Evolutionary conservation across 2,888 invertebrate genomes (phyloP), one percentile per base, ranked within the genome.

Genomic region (Apotomis betuletana): DNA sequence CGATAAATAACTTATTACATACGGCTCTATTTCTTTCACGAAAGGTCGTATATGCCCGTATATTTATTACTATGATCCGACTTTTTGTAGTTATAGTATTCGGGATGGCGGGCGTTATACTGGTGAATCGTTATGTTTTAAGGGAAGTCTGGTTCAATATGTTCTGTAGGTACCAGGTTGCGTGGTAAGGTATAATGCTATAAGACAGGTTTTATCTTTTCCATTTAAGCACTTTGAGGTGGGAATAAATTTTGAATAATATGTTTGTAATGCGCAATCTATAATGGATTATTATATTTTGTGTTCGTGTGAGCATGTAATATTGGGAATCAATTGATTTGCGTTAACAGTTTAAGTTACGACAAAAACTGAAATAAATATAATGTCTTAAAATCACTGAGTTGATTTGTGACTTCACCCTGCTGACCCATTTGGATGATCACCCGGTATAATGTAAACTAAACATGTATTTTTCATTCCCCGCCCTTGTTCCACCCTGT

Each of bases 1-100:
- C 81, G 87, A 81, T 78, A 82, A 83, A 82, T 82, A 76, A 80
- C 76, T 78, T 80, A 65, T 70, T 65, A 70, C 65, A 79, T 80
- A 78, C 76, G 74, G 76, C 77, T 79, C 74, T 52, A 68, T 68
- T 67, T 60, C 44, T 15, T 6, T 0, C 49, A 49, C 44, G 38
- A 64, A 64, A 64, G 27, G 41, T 4, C 54, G 1, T 41, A 44
- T 44, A 54, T 3, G 27, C 5, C 3, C 2, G 13, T 15, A 27
- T 27, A 27, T 44, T 6, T 44, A 8, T 55, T 44, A 12, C 27
- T 27, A 44, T 5, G 8, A n/a, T 64, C 15, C 15, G 44, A 8
- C 64, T 41, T 64, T 55, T 46, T 55, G 55, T 12, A 44, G 10
- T 9, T 41, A 5, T 5, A 52, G 0, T 10, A 52, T 3, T 74